These are phyloP conservation scores for Vulpes lagopus DNA, from an alignment of 2,113 vertebrate genomes.

Conservation along the genomic window DNA sequence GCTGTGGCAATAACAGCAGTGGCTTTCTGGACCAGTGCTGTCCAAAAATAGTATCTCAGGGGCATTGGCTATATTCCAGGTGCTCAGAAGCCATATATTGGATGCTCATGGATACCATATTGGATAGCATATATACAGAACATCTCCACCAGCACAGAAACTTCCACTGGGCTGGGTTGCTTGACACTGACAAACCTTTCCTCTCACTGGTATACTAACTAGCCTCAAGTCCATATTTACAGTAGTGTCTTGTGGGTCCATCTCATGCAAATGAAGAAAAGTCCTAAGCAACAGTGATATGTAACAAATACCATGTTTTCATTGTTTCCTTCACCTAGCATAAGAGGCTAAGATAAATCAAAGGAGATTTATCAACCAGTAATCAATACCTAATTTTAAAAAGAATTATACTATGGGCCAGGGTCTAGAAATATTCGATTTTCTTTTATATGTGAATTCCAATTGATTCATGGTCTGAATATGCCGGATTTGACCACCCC, in stretches of 20 bases:
- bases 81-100: not conserved
- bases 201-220: not conserved
- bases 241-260: not conserved
- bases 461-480: slow-evolving; percentile 68
- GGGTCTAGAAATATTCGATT: slow-evolving; percentile 54
- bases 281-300: not conserved
- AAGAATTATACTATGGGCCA: not conserved
- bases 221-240: not conserved
- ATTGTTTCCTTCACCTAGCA: not conserved
- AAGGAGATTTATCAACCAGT: slow-evolving; percentile 48
- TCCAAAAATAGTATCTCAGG: not conserved
- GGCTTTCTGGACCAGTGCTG: not conserved
- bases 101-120: not conserved
- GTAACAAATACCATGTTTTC: not conserved
- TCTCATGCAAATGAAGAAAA: not conserved
- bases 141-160: not conserved
- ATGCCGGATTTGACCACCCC: not conserved
- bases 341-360: not conserved
- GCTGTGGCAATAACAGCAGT: not conserved
- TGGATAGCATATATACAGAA: not conserved
- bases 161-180: not conserved
- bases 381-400: slow-evolving; percentile 66
- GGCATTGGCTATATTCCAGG: not conserved
- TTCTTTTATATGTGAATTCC: slow-evolving; percentile 57
- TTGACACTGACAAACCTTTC: not conserved